Base-by-base conservation (phyloP, 2,113 vertebrate genomes). In the Riparia riparia region DNA sequence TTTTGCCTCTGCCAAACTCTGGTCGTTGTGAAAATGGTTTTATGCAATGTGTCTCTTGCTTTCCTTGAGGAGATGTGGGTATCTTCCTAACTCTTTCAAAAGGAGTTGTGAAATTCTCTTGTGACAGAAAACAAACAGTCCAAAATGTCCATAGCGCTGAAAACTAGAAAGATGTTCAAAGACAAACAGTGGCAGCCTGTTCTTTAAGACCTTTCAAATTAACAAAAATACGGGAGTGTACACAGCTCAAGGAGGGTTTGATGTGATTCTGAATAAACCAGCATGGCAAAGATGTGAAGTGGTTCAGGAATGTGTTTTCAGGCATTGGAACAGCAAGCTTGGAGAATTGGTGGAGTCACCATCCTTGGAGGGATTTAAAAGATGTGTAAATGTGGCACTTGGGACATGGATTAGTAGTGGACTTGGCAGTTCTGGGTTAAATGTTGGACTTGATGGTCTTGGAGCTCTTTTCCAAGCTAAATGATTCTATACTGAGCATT, bases 401-500 rank as follows among this genome's bases (percentile, higher is more conserved):
- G 47, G 49, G 14, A 44, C 9, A 5, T 9, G 58, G 29, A 17
- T 78, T 51, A 24, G 20, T 10, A 45, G 20, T 51, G 39, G n/a
- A 14, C 25, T 58, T 51, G 70, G 51, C 19, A 65, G 69, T 44
- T 39, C 34, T 79, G 10, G 42, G 37, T 47, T 68, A 22, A 32
- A 10, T 18, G 18, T 50, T 68, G 21, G 20, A 6, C 41, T 31
- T 25, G 9, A 26, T 72, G 41, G 12, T 14, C 44, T 68, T 26
- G 29, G 51, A 53, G 21, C 3, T 69, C 18, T 72, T 66, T 49
- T 13, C 39, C 14, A 42, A 21, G 7, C 17, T 37, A 8, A 53
- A 26, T 34, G 6, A 54, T 49, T 77, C 26, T 3, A 1, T 0
- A 0, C 9, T 81, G 56, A 88, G 12, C 22, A 19, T 72, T 74